A percentile compares a stretch with the other conserved stretches of the same genome.
Evolutionary conservation across 2,888 invertebrate genomes (phyloP).

Genomic region (Sarcophaga caerulescens): DNA sequence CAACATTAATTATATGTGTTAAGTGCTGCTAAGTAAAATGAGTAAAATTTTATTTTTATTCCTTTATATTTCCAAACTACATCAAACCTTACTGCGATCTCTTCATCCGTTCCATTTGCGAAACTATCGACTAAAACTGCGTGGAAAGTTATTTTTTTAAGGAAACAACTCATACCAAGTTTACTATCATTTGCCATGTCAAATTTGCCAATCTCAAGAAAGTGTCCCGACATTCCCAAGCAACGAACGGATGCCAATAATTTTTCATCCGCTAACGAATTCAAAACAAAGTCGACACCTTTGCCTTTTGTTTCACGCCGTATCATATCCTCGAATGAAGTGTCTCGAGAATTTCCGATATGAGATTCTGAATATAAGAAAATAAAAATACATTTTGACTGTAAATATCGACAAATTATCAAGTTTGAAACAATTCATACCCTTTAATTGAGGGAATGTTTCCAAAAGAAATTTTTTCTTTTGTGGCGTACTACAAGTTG

Average conservation of each 20-base stretch:
- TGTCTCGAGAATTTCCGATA: conserved; percentile 93
- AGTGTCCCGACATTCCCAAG: conserved; percentile 84
- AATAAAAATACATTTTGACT: too few species aligned
- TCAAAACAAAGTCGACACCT: conserved; percentile 95
- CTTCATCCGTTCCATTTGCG: conserved; percentile 82
- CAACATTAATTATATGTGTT: conserved; percentile 81
- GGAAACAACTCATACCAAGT: conserved; percentile 85
- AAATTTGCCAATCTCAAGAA: conserved; percentile 93
- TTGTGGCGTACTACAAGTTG: conserved; percentile 87
- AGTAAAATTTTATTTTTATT: not conserved
- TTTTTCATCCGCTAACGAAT: conserved; percentile 96
- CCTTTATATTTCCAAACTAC: not conserved
- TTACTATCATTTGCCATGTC: conserved; percentile 87
- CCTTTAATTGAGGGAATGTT: conserved; percentile 83
- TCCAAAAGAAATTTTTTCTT: conserved; percentile 85
- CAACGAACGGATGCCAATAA: conserved; percentile 87
- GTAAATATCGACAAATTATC: too few species aligned
- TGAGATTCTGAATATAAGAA: conserved; percentile 81
- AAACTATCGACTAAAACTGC: conserved; percentile 89
- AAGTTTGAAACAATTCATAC: too few species aligned
- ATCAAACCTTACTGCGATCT: conserved; percentile 71
- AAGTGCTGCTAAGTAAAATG: not conserved
- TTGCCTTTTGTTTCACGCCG: conserved; percentile 89
- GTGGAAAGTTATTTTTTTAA: conserved; percentile 88
- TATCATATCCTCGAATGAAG: conserved; percentile 93